Conservation (phyloP, 2,113 vertebrate species). For the Aptenodytes forsteri region DNA sequence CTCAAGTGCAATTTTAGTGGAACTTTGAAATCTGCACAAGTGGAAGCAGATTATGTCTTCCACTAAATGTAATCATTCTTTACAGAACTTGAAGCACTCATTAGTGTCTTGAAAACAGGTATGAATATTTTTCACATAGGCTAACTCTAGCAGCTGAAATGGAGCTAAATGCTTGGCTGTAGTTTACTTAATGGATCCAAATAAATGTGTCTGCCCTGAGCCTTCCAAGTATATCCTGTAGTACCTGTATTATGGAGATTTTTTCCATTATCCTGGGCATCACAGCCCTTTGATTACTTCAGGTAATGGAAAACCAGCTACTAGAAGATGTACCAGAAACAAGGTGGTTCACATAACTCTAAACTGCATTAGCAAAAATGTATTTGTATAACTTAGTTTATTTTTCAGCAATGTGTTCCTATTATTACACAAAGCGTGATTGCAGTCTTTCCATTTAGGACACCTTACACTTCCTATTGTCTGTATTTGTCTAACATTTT, state of each 20-base stretch:
- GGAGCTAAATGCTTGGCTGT: not conserved
- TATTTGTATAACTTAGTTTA: not conserved
- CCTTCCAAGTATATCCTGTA: not conserved
- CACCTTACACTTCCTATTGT: not conserved
- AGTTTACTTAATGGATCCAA: not conserved
- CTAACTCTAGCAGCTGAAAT: not conserved
- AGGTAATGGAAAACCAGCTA: not conserved
- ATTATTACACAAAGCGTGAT: rapidly evolving
- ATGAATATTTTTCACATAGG: not conserved
- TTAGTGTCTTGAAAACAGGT: not conserved
- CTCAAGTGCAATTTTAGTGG: not conserved
- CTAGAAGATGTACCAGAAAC: not conserved
- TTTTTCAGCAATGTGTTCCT: not conserved
- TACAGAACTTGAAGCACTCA: not conserved
- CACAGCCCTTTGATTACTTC: not conserved
- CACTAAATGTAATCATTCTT: not conserved
- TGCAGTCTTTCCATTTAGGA: not conserved
- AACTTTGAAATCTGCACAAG: not conserved
- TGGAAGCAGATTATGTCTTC: not conserved
- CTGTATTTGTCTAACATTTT: not conserved
- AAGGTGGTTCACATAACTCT: not conserved
- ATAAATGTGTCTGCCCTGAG: not conserved
- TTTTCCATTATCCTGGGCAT: not conserved
- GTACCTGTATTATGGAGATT: not conserved
- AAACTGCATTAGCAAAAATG: not conserved